Base-by-base conservation (phyloP, 2,113 vertebrate species). In the Onychostruthus taczanowskii region DNA sequence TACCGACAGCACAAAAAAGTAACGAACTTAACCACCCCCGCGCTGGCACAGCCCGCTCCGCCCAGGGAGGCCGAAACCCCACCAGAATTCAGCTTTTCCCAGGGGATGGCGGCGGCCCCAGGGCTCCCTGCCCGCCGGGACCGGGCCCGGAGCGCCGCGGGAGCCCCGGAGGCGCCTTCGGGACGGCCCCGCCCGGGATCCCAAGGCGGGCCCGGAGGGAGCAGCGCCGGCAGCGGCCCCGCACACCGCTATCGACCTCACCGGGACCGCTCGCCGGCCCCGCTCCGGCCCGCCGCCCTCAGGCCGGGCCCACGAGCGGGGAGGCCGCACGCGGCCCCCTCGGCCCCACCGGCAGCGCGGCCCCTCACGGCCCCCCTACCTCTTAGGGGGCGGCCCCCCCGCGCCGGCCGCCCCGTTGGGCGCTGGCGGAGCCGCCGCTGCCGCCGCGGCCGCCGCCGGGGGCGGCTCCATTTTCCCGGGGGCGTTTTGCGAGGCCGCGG, bases 81-180 rank as follows among this genome's bases (percentile, higher is more conserved):
- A 2, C 9, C 31, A 10, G 10, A 37, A 33, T 56, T 19, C 37
- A 10, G 28, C 20, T 13, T 15, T 21, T 55, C 10, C 39, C 1
- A 67, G 11, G 15, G 2, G 9, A 22, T 0, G 8, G 0, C 6
- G 16, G 43, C 1, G 11, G 2, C 0, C 20, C 24, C 64, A 13
- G 58, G 5, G 41, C 10, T 23, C 47, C 4, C 7, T 0, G 66
- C 30, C 16, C 11, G 5, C n/a, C 76, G 14, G 19, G 4, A 6
- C 10, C 35, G 8, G 21, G 35, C 43, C 53, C 53, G 0, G 18
- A 12, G n/a, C 58, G 28, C 81, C 5, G 35, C 44, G 18, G 44
- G 30, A 43, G 67, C 46, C 37, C 37, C 47, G 17, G 39, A 37
- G 39, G 39, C 47, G 68, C 58, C 27, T 37, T 1, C 43, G 5